Conservation (phyloP, 2,797 vertebrate genomes). For the Pangasius djambal region DNA sequence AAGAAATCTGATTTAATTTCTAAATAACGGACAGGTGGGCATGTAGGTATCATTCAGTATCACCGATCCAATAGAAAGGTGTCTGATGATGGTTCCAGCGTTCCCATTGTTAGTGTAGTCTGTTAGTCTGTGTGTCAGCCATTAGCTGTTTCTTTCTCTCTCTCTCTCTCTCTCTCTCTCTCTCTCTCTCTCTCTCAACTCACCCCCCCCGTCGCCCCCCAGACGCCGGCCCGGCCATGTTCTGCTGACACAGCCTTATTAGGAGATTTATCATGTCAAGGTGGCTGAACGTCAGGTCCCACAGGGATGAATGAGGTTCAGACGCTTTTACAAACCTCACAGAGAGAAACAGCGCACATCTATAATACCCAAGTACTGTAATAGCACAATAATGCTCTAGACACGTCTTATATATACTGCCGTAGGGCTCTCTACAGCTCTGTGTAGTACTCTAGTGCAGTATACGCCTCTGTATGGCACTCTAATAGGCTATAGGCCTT, state of each 20-base stretch:
- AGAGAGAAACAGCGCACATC: neutral
- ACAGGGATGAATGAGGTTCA: constrained; percentile 6
- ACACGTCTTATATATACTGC: neutral
- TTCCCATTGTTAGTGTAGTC: neutral
- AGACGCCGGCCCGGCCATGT: neutral
- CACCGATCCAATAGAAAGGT: neutral
- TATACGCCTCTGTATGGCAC: neutral
- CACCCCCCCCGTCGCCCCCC: neutral
- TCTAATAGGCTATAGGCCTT: neutral
- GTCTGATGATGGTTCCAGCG: neutral
- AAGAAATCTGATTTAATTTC: neutral
- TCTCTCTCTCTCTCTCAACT: neutral
- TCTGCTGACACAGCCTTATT: constrained; percentile 39
- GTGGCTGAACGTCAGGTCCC: constrained; percentile 45
- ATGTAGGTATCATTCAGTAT: neutral
- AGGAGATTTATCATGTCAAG: constrained; percentile 40
- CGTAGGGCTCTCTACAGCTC: neutral
- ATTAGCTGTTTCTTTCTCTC: neutral
- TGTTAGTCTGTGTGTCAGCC: neutral
- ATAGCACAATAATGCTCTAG: neutral
- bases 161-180: neutral
- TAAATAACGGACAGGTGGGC: neutral
- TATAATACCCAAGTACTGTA: neutral
- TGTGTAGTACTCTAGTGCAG: neutral
- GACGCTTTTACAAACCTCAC: constrained; percentile 17